Evolutionary conservation across 2,113 vertebrate species (phyloP), one percentile per base, ranked within the genome.

Genomic region (Sarotherodon lohbergeri): DNA sequence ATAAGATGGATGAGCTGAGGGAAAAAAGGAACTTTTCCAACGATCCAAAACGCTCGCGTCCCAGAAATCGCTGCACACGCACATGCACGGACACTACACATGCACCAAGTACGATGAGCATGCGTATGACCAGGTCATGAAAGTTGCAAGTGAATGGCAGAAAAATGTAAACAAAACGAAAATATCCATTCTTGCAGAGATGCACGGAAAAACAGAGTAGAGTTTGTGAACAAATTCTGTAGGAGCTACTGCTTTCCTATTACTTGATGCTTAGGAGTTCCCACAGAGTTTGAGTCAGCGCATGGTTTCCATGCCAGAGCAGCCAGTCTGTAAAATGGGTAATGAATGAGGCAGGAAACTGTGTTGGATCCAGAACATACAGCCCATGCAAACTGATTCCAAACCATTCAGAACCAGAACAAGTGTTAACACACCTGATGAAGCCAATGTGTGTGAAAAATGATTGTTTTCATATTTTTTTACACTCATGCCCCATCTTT

Each of bases 301-400:
- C 55, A n/a, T 1, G 4, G 48, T 84, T 88, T 90, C 82, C 88
- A 84, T 85, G 88, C 90, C 91, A 94, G 55, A 92, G 68, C 68
- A 43, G 78, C 80, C 81, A 94, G 92, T 93, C 90, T 94, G 91
- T 92, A 92, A 92, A 94, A 92, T 7, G 68, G 85, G 82, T 92
- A 93, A 94, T 94, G 91, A 94, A 95, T 86, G 93, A 88, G 84
- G 73, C 90, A 94, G 91, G 88, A 94, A 94, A 88, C 79, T 46
- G 29, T 36, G 63, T 46, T 90, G 84, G 90, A 91, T 91, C 71
- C 82, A 91, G 87, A 17, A n/a, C 78, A 80, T 16, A 36, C 83
- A 84, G 78, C 73, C 43, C 54, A 80, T 91, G 85, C 88, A 90
- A 86, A 89, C 68, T 36, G 86, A 84, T 82, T 91, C 61, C 9